Conservation (phyloP, 2,113 vertebrate species). For the Suricata suricatta region DNA sequence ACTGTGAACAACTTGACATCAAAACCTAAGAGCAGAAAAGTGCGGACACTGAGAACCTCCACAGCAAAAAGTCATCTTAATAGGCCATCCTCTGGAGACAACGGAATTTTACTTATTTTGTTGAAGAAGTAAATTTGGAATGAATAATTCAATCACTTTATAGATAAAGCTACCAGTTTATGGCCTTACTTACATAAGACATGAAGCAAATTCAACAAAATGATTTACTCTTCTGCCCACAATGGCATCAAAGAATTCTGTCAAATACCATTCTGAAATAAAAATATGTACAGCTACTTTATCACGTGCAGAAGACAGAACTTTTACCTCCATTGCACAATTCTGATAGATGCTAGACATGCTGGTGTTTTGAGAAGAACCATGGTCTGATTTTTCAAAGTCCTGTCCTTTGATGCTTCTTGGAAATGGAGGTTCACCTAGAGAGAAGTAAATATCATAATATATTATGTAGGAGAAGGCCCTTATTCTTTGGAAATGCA, state of each 20-base stretch:
- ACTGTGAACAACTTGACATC: conserved; percentile 99
- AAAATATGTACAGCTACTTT: not conserved
- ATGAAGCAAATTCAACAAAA: conserved; percentile 49
- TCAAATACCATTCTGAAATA: conserved; percentile 31
- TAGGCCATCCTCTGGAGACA: not conserved
- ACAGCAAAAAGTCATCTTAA: not conserved
- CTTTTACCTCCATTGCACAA: conserved; percentile 94
- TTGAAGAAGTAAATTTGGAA: not conserved
- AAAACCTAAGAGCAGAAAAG: conserved; percentile 88
- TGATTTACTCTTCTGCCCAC: not conserved
- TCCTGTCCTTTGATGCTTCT: conserved; percentile 88
- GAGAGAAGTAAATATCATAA: conserved; percentile 21
- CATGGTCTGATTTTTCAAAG: conserved; percentile 91
- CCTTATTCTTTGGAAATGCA: not conserved
- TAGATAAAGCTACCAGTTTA: not conserved
- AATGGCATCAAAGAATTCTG: not conserved
- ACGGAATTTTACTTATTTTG: conserved; percentile 1
- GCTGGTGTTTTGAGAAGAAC: conserved; percentile 94
- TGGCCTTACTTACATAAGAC: not conserved
- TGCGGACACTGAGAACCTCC: not conserved
- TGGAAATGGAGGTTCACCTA: conserved; percentile 85
- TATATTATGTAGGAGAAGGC: not conserved
- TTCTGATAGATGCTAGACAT: conserved; percentile 98
- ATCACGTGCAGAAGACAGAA: not conserved
- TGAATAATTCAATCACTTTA: not conserved